These are phyloP conservation scores for Hirtodrosophila cameraria DNA, from an alignment of 2,888 invertebrate genomes.

Conservation along the genomic window DNA sequence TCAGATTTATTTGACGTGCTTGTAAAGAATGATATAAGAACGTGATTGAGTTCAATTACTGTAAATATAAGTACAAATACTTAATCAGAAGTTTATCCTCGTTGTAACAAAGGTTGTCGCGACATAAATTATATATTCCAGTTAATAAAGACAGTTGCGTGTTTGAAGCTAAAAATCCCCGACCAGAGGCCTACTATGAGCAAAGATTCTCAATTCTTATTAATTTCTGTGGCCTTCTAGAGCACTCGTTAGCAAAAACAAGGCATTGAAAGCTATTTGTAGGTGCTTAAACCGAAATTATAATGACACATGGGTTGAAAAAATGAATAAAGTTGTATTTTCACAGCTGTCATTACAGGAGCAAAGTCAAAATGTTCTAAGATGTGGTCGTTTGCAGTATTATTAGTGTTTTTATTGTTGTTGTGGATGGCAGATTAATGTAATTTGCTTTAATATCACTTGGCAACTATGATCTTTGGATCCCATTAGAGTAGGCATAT, in stretches of 20 bases:
- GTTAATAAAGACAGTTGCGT: constrained; percentile 19
- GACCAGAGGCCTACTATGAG: constrained; percentile 4
- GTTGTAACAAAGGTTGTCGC: constrained; percentile 24
- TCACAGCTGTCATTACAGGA: constrained; percentile 2
- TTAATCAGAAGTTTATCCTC: constrained; percentile 11
- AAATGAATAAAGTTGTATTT: constrained; percentile 14
- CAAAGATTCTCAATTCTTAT: constrained; percentile 38
- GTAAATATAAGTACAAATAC: constrained; percentile 1
- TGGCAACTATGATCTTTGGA: constrained; percentile 66
- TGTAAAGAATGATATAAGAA: constrained; percentile 25
- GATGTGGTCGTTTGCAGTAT: constrained; percentile 28
- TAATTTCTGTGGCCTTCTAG: constrained; percentile 39
- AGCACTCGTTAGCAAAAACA: not conserved
- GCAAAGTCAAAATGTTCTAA: constrained; percentile 27
- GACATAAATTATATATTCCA: constrained; percentile 25
- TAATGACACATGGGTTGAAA: constrained; percentile 21
- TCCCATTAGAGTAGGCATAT: constrained; percentile 45
- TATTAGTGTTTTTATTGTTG: constrained; percentile 14
- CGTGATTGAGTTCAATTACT: constrained; percentile 53
- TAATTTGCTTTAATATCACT: constrained; percentile 56
- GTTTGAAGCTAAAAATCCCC: not conserved
- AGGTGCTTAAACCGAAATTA: not conserved
- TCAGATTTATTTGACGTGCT: constrained; percentile 51
- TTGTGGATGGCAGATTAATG: constrained; percentile 43
- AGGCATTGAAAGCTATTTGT: not conserved